These are phyloP conservation scores for Acropternis orthonyx DNA, from an alignment of 2,797 vertebrate species.

Conservation along the genomic window DNA sequence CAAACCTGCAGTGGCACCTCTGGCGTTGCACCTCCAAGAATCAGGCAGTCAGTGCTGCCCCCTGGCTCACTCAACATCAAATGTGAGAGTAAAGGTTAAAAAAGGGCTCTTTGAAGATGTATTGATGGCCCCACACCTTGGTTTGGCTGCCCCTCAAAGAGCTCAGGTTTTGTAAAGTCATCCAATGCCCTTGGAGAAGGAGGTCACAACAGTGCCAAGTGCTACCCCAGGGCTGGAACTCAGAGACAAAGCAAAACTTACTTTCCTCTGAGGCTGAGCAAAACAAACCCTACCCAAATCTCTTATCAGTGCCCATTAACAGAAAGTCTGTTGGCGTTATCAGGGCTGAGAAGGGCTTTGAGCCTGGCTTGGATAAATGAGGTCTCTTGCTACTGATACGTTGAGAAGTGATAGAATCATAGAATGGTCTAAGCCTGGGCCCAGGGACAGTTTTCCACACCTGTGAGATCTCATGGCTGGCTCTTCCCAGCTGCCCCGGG, in stretches of 20 bases:
- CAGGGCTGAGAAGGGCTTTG: background rate
- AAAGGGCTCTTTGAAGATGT: background rate
- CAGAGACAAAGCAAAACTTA: background rate
- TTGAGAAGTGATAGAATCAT: background rate
- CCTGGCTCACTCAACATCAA: background rate
- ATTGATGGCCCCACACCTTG: background rate
- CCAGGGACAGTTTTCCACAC: background rate
- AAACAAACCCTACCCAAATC: background rate
- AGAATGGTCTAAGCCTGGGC: background rate
- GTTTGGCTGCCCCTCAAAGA: background rate
- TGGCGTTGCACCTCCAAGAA: background rate
- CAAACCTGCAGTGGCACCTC: background rate
- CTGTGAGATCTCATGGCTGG: background rate
- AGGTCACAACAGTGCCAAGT: background rate
- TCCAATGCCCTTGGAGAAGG: background rate
- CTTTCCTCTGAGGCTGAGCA: background rate
- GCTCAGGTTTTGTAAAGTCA: background rate
- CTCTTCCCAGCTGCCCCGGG: accelerated
- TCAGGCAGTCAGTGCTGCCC: background rate
- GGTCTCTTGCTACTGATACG: background rate
- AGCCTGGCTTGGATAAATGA: background rate
- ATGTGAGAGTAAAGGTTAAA: background rate
- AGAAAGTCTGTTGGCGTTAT: constrained; percentile 41
- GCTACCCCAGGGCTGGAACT: background rate
- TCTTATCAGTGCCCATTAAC: background rate